Evolutionary conservation across 2,888 invertebrate genomes (phyloP), one percentile per base, ranked within the genome.

Genomic region (Pollenia labialis): DNA sequence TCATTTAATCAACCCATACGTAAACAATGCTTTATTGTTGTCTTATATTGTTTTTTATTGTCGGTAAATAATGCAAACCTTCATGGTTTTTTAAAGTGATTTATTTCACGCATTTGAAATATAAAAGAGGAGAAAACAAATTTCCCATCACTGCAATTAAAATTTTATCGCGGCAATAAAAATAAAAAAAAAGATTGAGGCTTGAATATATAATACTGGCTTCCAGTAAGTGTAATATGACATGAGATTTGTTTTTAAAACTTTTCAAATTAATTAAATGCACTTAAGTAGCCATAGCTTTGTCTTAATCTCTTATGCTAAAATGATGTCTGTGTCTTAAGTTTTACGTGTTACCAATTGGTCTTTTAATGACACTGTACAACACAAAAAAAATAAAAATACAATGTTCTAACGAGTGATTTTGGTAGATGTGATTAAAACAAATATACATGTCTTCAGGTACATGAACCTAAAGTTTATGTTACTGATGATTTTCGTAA

Each of bases 21-120:
- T 18, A 44, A 58, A 75, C 68, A 81, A 75, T 75, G 60, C 60
- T 75, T 46, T 44, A 68, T 68, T 81, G 58, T 71, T 62, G 18
- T 52, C 14, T 11, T 23, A 11, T 76, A 44, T 23, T 18, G 44
- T 23, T 50, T 48, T 12, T 52, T 52, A 23, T 62, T 10, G 60
- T 50, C n/a, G 44, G 32, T 3, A 52, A 60, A 16, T 32, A 14
- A 32, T 32, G 32, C 14, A 50, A 69, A 60, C 6, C 42, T 50
- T 23, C 50, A 69, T 66, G 16, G 11, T 32, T 7, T 50, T 8
- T 12, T 9, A 58, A 48, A 58, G 14, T 77, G 14, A 58, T 46
- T 66, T 64, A 42, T 18, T 32, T 32, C 6, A 32, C 4, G 0
- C 32, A 32, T 32, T 32, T 32, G 32, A 32, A 9, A 18, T n/a